Evolutionary conservation across 2,888 invertebrate species (phyloP), one percentile per base, ranked within the genome.

Genomic region (Anticlea derivata): DNA sequence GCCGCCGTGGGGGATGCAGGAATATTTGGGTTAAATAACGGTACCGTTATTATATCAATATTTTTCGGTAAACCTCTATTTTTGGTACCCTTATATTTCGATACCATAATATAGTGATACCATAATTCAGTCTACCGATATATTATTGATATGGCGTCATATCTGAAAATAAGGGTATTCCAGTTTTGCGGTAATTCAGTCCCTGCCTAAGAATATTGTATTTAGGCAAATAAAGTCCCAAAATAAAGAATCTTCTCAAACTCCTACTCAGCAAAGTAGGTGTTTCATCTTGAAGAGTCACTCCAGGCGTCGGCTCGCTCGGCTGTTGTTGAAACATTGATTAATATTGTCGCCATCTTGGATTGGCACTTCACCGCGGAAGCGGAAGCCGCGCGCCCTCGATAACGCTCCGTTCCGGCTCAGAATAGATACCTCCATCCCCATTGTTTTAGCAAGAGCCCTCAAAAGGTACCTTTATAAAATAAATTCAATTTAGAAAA

Each of bases 281-380:
- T 70, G 80, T 80, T 72, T 82, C 80, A 72, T 83, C 77, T 83
- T 76, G 66, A 86, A 80, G 61, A 76, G 77, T 60, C 63, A 61
- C 82, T 80, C 68, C 55, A 69, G 60, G 55, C 65, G 66, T 71
- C 65, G 59, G 76, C 76, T 79, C 20, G 20, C 44, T 44, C 26
- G 23, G 79, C 80, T 91, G 78, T 91, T 91, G 87, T 91, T 91
- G 90, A 91, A 91, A 91, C 85, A 91, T 91, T 91, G 91, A 91
- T 91, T 91, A 90, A 91, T 91, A 89, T 91, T 91, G 90, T 89
- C 83, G 87, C 87, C 89, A 83, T 85, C 66, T 83, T 83, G 81
- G 80, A 80, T 81, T 78, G 78, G 73, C 80, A 66, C 88, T 87
- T 70, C 68, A 70, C 71, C 75, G 73, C 78, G 78, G 76, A 74